Conservation (phyloP, 2,797 vertebrate species). For the Nannoperca australis region DNA sequence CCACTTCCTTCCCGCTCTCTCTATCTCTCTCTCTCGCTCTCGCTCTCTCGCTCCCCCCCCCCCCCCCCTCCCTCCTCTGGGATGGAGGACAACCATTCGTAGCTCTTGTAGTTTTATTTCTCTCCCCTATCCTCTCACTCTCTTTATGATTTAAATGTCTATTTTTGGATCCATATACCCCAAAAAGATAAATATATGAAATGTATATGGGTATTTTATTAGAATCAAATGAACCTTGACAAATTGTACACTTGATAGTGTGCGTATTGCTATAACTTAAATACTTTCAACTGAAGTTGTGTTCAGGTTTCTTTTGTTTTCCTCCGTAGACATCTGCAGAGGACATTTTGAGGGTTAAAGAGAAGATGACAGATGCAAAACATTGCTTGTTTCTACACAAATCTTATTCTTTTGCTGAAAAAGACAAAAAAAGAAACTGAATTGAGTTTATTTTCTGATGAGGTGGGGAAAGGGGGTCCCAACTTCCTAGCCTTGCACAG, state of each 20-base stretch:
- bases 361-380: constrained; percentile 84
- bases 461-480: constrained; percentile 37
- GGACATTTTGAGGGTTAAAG: constrained; percentile 71
- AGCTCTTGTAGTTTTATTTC: constrained; percentile 79
- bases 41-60: no score
- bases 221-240: constrained; percentile 84
- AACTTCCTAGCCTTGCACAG: constrained; percentile 77
- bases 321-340: constrained; percentile 77
- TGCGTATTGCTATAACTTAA: constrained; percentile 92
- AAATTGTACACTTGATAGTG: constrained; percentile 88
- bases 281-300: constrained; percentile 91
- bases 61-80: constrained; percentile 13
- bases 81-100: constrained; percentile 85
- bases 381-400: constrained; percentile 90
- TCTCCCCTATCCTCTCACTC: constrained; percentile 47
- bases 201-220: constrained; percentile 90
- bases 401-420: constrained; percentile 83
- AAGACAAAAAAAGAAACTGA: constrained; percentile 66
- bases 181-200: constrained; percentile 85
- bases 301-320: constrained; percentile 78
- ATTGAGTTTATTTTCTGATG: constrained; percentile 71
- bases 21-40: constrained; percentile 13
- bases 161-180: constrained; percentile 85
- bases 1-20: constrained; percentile 35
- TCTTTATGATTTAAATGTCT: constrained; percentile 83